Conservation (phyloP, 2,888 invertebrate genomes). For the Lamproptera curius region DNA sequence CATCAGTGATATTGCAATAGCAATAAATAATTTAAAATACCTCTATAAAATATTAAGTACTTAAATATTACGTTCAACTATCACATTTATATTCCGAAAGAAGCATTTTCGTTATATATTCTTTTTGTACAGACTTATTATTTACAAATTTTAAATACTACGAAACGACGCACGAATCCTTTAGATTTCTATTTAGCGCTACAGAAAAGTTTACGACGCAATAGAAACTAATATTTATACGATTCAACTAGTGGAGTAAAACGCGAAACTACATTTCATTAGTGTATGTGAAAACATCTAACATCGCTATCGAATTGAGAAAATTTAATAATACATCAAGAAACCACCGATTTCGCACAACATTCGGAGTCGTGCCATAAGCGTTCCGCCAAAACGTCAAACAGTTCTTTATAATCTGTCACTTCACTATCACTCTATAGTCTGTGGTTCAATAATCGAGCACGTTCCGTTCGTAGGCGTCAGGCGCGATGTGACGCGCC, state of each 20-base stretch:
- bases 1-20: slow-evolving; percentile 38
- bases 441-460: slow-evolving; percentile 49
- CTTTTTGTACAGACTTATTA: slow-evolving; percentile 56
- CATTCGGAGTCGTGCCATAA: too few relatives aligned
- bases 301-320: slow-evolving; percentile 42
- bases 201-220: slow-evolving; percentile 1
- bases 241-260: slow-evolving; percentile 50
- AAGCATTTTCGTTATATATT: slow-evolving; percentile 55
- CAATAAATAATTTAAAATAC: slow-evolving; percentile 75
- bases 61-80: slow-evolving; percentile 68
- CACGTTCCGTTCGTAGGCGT: slow-evolving; percentile 60
- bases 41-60: slow-evolving; percentile 73
- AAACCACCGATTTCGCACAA: too few relatives aligned
- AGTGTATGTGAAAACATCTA: slow-evolving; percentile 51
- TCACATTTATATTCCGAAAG: slow-evolving; percentile 74
- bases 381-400: too few relatives aligned
- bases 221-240: slow-evolving; percentile 33
- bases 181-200: slow-evolving; percentile 8
- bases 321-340: slow-evolving; percentile 17
- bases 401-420: slow-evolving; percentile 1
- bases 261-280: slow-evolving; percentile 36
- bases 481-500: slow-evolving; percentile 54
- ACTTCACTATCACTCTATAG: slow-evolving; percentile 30
- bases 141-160: slow-evolving; percentile 16
- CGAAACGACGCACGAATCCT: too few relatives aligned